Percentiles rank a stretch among this genome's conserved stretches.
These are phyloP conservation scores for Chaetodon trifascialis DNA, from an alignment of 2,113 vertebrate species.

Conservation along the genomic window DNA sequence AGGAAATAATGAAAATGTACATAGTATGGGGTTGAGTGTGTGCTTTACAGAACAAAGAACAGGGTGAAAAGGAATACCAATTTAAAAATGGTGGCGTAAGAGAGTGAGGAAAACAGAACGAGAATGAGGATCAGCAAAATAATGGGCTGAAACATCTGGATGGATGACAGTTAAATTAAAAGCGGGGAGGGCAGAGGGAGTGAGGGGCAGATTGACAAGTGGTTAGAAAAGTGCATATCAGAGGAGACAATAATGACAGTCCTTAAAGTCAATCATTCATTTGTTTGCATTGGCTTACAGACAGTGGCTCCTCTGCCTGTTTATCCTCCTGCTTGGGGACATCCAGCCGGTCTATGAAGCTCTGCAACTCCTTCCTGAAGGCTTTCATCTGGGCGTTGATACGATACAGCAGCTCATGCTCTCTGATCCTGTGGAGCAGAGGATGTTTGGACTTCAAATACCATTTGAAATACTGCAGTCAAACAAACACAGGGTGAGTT, in stretches of 20 bases:
- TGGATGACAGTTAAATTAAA: slow-evolving; percentile 77
- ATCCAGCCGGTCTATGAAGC: slow-evolving; percentile 96
- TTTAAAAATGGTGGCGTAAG: slow-evolving; percentile 99
- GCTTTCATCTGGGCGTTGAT: slow-evolving; percentile 99
- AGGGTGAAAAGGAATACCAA: slow-evolving; percentile 97
- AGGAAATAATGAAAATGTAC: slow-evolving; percentile 33
- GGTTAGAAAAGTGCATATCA: neutral
- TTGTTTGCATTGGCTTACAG: slow-evolving; percentile 87
- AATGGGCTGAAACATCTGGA: slow-evolving; percentile 99
- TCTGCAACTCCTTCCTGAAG: slow-evolving; percentile 97
- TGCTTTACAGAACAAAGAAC: slow-evolving; percentile 96
- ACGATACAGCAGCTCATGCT: slow-evolving; percentile 97
- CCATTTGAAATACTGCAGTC: neutral
- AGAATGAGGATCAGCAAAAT: slow-evolving; percentile 99
- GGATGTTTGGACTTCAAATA: neutral
- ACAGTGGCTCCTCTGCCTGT: slow-evolving; percentile 93
- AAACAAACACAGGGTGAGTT: neutral
- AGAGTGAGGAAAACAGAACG: slow-evolving; percentile 99
- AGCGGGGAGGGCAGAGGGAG: slow-evolving; percentile 64
- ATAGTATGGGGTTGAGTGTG: slow-evolving; percentile 25
- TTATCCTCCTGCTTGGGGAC: slow-evolving; percentile 95
- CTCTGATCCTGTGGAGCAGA: slow-evolving; percentile 87
- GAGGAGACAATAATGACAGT: neutral
- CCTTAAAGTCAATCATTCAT: neutral
- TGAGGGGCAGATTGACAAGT: slow-evolving; percentile 53